Evolutionary conservation across 2,113 vertebrate genomes (phyloP).

Genomic region (Perognathus longimembris): DNA sequence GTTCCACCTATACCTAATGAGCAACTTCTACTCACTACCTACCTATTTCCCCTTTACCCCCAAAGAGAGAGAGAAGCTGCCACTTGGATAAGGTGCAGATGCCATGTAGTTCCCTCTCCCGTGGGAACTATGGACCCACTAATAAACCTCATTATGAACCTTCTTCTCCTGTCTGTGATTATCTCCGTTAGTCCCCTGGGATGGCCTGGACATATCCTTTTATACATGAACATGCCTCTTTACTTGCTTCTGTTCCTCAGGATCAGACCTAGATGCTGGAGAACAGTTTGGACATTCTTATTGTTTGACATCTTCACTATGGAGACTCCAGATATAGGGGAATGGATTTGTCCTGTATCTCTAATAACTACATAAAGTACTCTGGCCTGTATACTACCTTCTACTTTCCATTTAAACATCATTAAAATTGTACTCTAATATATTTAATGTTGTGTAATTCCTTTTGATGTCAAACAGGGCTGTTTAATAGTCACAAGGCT

Average conservation of each 20-base stretch:
- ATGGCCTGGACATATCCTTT: too few relatives aligned
- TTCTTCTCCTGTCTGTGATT: too few relatives aligned
- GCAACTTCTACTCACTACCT: too few relatives aligned
- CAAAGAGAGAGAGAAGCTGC: too few relatives aligned
- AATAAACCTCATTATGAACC: too few relatives aligned
- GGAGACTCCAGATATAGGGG: background rate
- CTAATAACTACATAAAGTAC: background rate
- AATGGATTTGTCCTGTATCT: background rate
- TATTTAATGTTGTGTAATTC: background rate
- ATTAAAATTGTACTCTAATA: background rate
- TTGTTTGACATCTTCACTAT: background rate
- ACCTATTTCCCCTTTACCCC: too few relatives aligned
- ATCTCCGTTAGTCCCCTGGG: too few relatives aligned
- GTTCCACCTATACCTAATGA: too few relatives aligned
- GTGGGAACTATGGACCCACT: too few relatives aligned
- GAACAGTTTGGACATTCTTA: background rate
- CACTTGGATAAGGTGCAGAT: too few relatives aligned
- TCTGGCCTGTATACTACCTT: background rate
- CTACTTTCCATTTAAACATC: background rate
- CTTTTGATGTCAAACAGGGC: background rate
- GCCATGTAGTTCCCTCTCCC: too few relatives aligned
- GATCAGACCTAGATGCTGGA: background rate
- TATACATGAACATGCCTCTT: too few relatives aligned
- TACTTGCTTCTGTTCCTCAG: background rate
- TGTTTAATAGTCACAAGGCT: background rate